A percentile compares a stretch with the other conserved stretches of the same genome.
Conservation (phyloP, 2,113 vertebrate species). For the Sminthopsis crassicaudata region DNA sequence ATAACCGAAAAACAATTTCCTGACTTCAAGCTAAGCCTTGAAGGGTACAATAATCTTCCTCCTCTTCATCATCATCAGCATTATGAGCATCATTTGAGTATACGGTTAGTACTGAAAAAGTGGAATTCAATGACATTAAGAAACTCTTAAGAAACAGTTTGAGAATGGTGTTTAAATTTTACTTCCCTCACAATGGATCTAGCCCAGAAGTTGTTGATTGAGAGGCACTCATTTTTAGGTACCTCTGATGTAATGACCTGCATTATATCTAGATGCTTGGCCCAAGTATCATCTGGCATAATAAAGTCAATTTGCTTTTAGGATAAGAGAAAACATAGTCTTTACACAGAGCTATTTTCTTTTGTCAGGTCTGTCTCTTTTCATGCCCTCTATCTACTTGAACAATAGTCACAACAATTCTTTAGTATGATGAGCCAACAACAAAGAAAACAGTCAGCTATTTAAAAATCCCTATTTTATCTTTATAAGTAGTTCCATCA, state of each 20-base stretch:
- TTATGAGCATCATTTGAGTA: not conserved
- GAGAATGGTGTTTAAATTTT: not conserved
- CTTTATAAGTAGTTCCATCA: not conserved
- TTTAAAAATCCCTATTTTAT: not conserved
- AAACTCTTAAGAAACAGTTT: not conserved
- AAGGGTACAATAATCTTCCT: not conserved
- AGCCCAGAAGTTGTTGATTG: not conserved
- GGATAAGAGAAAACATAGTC: not conserved
- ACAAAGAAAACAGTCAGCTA: not conserved
- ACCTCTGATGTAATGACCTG: not conserved
- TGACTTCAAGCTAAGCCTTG: not conserved
- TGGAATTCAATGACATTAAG: not conserved
- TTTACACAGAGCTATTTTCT: not conserved
- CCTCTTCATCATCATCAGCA: not conserved
- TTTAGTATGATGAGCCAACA: not conserved
- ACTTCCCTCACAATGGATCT: not conserved
- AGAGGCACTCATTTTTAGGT: not conserved
- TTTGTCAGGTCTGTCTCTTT: not conserved
- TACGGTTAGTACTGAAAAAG: not conserved
- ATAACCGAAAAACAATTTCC: not conserved
- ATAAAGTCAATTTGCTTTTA: not conserved
- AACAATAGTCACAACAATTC: not conserved
- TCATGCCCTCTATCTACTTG: not conserved
- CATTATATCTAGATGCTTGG: not conserved
- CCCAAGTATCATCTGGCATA: not conserved